Base-by-base conservation (phyloP, 2,113 vertebrate genomes). In the Colinus virginianus region DNA sequence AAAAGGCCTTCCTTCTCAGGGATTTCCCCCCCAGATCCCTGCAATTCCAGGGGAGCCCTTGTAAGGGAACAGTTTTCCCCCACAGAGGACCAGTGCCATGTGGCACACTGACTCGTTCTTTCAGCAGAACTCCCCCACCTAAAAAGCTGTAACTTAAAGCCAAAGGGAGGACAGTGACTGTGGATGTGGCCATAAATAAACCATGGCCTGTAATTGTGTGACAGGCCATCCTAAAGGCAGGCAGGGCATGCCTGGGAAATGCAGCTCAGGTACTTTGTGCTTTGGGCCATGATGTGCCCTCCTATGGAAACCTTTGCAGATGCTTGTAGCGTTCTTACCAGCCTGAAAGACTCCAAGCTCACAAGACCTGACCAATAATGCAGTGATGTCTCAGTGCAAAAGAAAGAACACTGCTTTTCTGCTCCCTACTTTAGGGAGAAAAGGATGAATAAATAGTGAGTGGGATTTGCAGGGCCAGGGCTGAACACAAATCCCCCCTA, bases 1-100 rank as follows among this genome's bases (percentile, higher is more conserved):
- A 74, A 30, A 62, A 8, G 3, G 77, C 6, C 4, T 79, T 77
- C 9, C 9, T 13, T 61, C 53, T 58, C 59, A 56, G 71, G 42
- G 20, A 75, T 62, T 2, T 0, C 3, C 7, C 21, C 36, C 32
- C 34, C 1, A 77, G 69, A 80, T 48, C 42, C 30, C 4, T 1
- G 15, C 11, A 56, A 66, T 95, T 82, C 48, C 42, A 58, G 64
- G n/a, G 32, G 51, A 88, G 17, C 4, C 23, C 48, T 58, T 58
- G 6, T 13, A 55, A 49, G 78, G 3, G 42, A 46, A 45, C 20
- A 63, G 25, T 25, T 75, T 59, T 75, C 55, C 45, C 18, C 18
- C 12, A 30, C 71, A 26, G 21, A 36, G 25, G 48, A 30, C 45
- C 3, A 1, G 38, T 86, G 62, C 18, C 13, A 48, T 3, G 48